phyloP scores from a whole-genome alignment of 2,113 vertebrate genomes.

The Dinomys branickii region DNA sequence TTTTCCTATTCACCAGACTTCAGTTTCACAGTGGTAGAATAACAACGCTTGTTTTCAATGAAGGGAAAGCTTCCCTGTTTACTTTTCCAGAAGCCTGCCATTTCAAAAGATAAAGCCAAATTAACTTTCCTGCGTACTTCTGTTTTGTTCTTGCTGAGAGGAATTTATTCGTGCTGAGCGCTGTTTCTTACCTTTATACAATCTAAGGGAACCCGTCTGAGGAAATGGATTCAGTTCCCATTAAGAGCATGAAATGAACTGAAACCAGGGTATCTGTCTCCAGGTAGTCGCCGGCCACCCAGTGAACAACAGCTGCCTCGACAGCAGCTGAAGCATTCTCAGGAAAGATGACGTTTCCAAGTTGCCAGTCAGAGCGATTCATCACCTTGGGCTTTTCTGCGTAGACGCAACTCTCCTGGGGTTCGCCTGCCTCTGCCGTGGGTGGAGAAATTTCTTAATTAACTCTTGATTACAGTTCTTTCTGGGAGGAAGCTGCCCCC shows the following conservation, averaged over 20 bases:
- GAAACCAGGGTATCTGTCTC: constrained; percentile 43
- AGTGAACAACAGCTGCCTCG: neutral
- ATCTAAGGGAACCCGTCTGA: constrained; percentile 56
- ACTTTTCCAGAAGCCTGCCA: constrained; percentile 55
- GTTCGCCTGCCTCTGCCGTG: neutral
- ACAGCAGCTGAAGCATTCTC: neutral
- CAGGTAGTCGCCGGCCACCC: neutral
- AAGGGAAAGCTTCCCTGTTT: constrained; percentile 60
- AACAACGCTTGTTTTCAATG: constrained; percentile 65
- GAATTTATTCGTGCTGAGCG: constrained; percentile 64
- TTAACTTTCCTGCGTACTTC: constrained; percentile 58
- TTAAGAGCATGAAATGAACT: constrained; percentile 58
- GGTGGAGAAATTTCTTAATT: constrained; percentile 32
- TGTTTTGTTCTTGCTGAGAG: constrained; percentile 70
- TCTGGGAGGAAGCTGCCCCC: neutral
- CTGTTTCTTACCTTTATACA: constrained; percentile 41
- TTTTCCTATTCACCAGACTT: constrained; percentile 32
- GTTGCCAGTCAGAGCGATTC: neutral
- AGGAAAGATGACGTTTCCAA: constrained; percentile 33
- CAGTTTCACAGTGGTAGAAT: constrained; percentile 1
- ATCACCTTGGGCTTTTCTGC: constrained; percentile 56
- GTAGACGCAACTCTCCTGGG: neutral
- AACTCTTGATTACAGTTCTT: neutral
- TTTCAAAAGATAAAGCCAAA: constrained; percentile 71
- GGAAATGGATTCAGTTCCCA: constrained; percentile 70